phyloP scores from a whole-genome alignment of 2,113 vertebrate genomes.

The Bos taurus region ARS-UCD2.0 NC_037349.1:25301501-25302000 shows the following conservation, averaged over 20 bases:
- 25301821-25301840: no score
- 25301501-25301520: not conserved
- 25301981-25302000: no score
- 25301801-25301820: not conserved
- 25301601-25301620: not conserved
- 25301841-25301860: not conserved
- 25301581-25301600: not conserved
- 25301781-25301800: not conserved
- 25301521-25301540: not conserved
- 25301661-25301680: not conserved
- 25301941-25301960: not conserved
- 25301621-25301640: not conserved
- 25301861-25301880: not conserved
- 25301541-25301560: not conserved
- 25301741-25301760: not conserved
- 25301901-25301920: not conserved
- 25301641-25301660: not conserved
- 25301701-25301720: not conserved
- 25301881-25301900: accelerated
- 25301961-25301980: not conserved
- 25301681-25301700: not conserved
- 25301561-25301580: not conserved
- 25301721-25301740: not conserved
- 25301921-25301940: not conserved
- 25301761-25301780: not conserved